These are phyloP conservation scores for Slavum lentiscoides DNA, from an alignment of 2,888 invertebrate genomes.

Conservation along the genomic window DNA sequence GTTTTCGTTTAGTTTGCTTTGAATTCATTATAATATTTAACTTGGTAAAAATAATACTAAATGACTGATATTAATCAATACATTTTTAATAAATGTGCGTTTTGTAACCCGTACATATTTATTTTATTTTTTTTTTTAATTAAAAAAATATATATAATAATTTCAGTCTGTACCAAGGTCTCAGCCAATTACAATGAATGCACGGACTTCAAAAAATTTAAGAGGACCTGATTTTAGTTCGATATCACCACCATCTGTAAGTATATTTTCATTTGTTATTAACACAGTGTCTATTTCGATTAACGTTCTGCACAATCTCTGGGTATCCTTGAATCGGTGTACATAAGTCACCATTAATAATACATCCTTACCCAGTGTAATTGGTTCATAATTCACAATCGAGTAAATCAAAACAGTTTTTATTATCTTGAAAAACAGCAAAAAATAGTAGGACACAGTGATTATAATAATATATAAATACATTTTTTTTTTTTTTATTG, in stretches of 20 bases:
- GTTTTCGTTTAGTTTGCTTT: background rate
- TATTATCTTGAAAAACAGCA: too few relatives aligned
- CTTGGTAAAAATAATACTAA: background rate
- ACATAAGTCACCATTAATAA: too few relatives aligned
- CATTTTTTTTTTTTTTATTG: too few relatives aligned
- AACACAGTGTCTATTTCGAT: background rate
- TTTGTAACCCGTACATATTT: background rate
- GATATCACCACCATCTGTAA: slow-evolving; percentile 86
- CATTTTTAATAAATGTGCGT: background rate
- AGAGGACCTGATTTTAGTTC: slow-evolving; percentile 82
- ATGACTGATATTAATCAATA: background rate
- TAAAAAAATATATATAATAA: background rate
- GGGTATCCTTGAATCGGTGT: too few relatives aligned
- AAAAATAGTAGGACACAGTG: too few relatives aligned
- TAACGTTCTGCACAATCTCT: background rate
- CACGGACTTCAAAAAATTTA: slow-evolving; percentile 63
- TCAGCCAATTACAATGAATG: slow-evolving; percentile 79
- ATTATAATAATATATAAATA: too few relatives aligned
- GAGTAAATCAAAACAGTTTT: too few relatives aligned
- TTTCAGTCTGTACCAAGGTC: slow-evolving; percentile 71
- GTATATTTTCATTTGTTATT: slow-evolving; percentile 57
- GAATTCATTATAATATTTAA: background rate
- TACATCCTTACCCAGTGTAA: too few relatives aligned
- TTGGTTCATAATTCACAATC: too few relatives aligned
- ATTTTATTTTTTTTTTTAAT: background rate